Evolutionary conservation across 30 jellyfish, hydroid and myxozoan species (phyloP), one percentile per base, ranked within the genome.

Genomic region (Turritopsis rubra): DNA sequence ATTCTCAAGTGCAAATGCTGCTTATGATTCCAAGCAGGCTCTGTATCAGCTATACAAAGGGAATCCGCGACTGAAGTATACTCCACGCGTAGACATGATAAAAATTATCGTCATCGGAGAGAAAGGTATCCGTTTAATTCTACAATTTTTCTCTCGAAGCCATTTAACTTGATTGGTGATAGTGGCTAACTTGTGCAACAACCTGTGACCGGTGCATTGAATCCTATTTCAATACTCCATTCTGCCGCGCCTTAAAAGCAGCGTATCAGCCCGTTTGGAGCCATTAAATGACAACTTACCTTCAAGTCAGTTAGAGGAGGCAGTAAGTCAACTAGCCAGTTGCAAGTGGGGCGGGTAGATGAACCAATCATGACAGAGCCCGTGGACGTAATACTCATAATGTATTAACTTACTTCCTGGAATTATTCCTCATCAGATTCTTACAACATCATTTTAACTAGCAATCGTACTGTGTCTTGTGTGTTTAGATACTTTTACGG

Each of bases 11-110:
- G 16, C 17, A 8, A 17, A 26, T 22, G 9, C 54, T 0, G 65
- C 24, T 8, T 29, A 26, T 17, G 82, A 74, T 74, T 18, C 65
- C 13, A 74, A 74, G 24, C 0, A 74, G 18, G 13, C n/a, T 20
- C 41, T 74, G 82, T 74, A n/a, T 24, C 82, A 74, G 65, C 24
- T 74, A 71, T 74, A 74, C 71, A 74, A 74, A 29, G 82, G 82
- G 24, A 74, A 74, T 29, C 82, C 82, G 82, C 28, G 60, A 19
- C 65, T 74, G 18, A 74, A 30, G 24, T 74, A 74, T 71, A 74
- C 82, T 26, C 82, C 54, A 74, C 82, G 82, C 8, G 53, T 74
- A 22, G 65, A 29, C 65, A 74, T 29, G 65, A 52, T 74, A 19
- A 74, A 74, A 74, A n/a, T 74, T 20, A 74, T 74, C 24, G 82